phyloP scores from a whole-genome alignment of 2,797 vertebrate species.

The Sebastiscus albofasciatus region DNA sequence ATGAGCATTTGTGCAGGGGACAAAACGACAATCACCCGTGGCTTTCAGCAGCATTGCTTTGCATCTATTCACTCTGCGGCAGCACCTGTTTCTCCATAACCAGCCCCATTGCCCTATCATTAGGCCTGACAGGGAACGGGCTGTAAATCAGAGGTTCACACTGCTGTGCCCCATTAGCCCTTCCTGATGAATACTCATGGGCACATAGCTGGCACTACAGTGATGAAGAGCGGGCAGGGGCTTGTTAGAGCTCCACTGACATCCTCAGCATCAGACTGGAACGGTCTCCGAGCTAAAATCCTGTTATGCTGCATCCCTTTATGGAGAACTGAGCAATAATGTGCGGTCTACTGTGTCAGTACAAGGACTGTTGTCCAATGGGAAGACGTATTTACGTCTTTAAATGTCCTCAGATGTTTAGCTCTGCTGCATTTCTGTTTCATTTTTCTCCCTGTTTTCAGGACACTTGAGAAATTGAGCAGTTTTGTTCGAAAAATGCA shows the following conservation, averaged over 20 bases:
- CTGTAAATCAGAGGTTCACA: conserved; percentile 78
- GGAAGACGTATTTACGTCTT: conserved; percentile 13
- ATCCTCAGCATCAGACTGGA: conserved; percentile 37
- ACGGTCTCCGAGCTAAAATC: conserved; percentile 21
- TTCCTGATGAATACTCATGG: conserved; percentile 79
- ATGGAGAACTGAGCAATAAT: conserved; percentile 20
- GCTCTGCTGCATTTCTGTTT: not conserved
- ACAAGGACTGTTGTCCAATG: not conserved
- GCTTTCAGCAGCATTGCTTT: conserved; percentile 67
- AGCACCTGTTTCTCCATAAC: conserved; percentile 74
- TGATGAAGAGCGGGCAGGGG: conserved; percentile 61
- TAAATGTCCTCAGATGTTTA: not conserved
- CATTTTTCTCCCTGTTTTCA: not conserved
- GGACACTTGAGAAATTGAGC: not conserved
- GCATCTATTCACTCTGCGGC: conserved; percentile 69
- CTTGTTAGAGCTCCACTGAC: conserved; percentile 50
- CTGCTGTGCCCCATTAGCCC: conserved; percentile 72
- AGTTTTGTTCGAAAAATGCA: not conserved
- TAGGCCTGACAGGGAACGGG: conserved; percentile 69
- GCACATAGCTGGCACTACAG: conserved; percentile 68
- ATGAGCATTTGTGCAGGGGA: conserved; percentile 71
- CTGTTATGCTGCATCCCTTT: conserved; percentile 7
- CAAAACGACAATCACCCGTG: conserved; percentile 74
- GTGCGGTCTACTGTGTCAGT: conserved; percentile 14
- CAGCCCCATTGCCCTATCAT: conserved; percentile 72